A percentile compares a stretch with the other conserved stretches of the same genome.
phyloP scores from a whole-genome alignment of 2,113 vertebrate genomes.

The Noturus placidus region DNA sequence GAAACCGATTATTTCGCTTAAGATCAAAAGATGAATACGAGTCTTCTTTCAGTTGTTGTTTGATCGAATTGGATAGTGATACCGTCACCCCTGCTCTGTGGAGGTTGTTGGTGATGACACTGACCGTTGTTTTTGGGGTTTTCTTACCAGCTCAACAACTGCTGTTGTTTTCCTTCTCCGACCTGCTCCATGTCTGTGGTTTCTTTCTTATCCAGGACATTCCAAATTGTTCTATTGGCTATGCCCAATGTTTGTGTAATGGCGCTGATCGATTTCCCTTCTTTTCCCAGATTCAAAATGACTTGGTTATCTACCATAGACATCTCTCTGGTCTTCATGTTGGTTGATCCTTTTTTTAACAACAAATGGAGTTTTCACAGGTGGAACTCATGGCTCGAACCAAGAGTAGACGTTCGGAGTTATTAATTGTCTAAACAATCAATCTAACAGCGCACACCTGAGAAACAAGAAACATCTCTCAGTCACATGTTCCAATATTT shows the following conservation, averaged over 20 bases:
- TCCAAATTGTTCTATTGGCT: not conserved
- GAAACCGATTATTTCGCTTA: not conserved
- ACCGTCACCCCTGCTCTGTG: too few relatives aligned
- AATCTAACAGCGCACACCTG: too few relatives aligned
- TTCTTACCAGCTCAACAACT: too few relatives aligned
- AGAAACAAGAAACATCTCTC: not conserved
- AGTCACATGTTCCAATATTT: not conserved
- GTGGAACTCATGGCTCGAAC: not conserved
- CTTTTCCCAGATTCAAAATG: not conserved
- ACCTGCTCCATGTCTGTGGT: not conserved
- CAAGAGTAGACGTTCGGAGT: not conserved
- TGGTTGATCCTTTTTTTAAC: not conserved
- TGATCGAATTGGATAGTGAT: too few relatives aligned
- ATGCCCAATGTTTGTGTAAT: not conserved
- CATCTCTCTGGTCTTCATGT: not conserved
- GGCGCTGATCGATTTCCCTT: not conserved
- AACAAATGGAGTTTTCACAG: not conserved
- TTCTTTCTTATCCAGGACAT: not conserved
- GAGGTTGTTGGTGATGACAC: too few relatives aligned
- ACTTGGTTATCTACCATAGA: not conserved
- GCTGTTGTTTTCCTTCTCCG: not conserved
- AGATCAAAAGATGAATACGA: too few relatives aligned
- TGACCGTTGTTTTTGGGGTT: too few relatives aligned
- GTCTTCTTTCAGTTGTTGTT: too few relatives aligned
- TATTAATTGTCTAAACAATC: not conserved